Percentiles rank a stretch among this genome's conserved stretches.
Conservation (phyloP, 2,888 invertebrate species). For the Hypercompe scribonia region DNA sequence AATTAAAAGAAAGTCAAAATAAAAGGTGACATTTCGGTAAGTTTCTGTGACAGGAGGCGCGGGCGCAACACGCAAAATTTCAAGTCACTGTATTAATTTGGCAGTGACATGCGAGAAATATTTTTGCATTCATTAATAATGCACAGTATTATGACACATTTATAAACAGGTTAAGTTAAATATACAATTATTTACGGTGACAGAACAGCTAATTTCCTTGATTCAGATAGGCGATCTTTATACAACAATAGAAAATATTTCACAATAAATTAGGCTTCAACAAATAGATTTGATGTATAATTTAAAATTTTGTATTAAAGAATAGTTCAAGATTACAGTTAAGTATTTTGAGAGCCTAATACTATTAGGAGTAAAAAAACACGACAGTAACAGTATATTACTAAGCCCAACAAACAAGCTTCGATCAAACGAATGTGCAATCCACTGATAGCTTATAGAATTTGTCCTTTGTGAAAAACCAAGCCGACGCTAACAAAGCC, state of each 20-base stretch:
- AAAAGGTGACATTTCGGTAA: conserved; percentile 45
- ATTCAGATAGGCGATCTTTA: too few relatives aligned
- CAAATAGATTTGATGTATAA: too few relatives aligned
- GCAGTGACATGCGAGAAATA: conserved; percentile 54
- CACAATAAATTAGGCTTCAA: background rate
- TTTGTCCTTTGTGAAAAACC: conserved; percentile 60
- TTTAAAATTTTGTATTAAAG: background rate
- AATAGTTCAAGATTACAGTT: conserved; percentile 17
- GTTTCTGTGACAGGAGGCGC: conserved; percentile 57
- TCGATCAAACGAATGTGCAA: conserved; percentile 41
- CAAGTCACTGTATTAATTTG: conserved; percentile 60
- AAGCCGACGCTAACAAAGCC: conserved; percentile 64
- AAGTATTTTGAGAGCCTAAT: conserved; percentile 14
- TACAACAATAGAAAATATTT: background rate
- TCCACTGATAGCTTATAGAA: conserved; percentile 60
- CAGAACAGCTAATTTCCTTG: background rate
- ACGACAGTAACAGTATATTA: conserved; percentile 30
- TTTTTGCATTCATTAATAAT: conserved; percentile 37
- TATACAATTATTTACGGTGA: conserved; percentile 1
- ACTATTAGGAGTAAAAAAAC: conserved; percentile 25
- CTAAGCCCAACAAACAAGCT: conserved; percentile 40
- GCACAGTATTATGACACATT: conserved; percentile 28
- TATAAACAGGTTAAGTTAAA: conserved; percentile 11
- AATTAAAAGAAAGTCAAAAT: conserved; percentile 12
- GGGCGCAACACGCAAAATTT: conserved; percentile 59